These are phyloP conservation scores for Polietes domitor DNA, from an alignment of 2,888 invertebrate genomes.

Conservation along the genomic window DNA sequence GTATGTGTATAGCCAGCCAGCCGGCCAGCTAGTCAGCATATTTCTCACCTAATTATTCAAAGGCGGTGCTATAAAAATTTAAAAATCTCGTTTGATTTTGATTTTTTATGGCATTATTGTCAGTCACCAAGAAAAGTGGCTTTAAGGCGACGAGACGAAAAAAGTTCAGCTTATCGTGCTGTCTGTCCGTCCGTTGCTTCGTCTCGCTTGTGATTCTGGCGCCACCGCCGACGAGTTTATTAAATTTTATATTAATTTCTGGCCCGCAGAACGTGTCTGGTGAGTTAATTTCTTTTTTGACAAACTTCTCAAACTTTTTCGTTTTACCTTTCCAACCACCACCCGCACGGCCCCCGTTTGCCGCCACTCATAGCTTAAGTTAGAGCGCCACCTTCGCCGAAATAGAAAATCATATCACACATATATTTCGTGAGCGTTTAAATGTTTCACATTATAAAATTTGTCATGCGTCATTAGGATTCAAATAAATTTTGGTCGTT, in stretches of 20 bases:
- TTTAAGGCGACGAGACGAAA: not conserved
- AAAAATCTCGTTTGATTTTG: constrained; percentile 10
- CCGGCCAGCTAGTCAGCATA: not conserved
- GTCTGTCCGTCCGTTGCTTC: not conserved
- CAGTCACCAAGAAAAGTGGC: not conserved
- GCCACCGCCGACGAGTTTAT: constrained; percentile 20
- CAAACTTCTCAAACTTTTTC: constrained; percentile 8
- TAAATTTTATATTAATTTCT: constrained; percentile 22
- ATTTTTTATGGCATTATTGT: not conserved
- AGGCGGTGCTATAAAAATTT: not conserved
- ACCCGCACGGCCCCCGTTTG: not conserved
- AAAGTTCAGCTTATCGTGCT: not conserved
- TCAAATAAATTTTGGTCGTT: constrained; percentile 45
- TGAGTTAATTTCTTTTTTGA: constrained; percentile 39
- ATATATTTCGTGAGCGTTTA: constrained; percentile 23
- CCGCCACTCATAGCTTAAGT: not conserved
- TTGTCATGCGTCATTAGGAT: constrained; percentile 55
- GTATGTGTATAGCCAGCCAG: too few species aligned
- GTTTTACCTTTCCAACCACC: not conserved
- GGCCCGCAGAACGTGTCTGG: constrained; percentile 42
- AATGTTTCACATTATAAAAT: constrained; percentile 55
- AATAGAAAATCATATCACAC: constrained; percentile 34
- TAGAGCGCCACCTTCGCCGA: not conserved
- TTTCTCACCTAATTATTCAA: constrained; percentile 21
- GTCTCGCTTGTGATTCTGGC: constrained; percentile 31